Conservation (phyloP, 2,113 vertebrate genomes). For the Heliornis fulica region DNA sequence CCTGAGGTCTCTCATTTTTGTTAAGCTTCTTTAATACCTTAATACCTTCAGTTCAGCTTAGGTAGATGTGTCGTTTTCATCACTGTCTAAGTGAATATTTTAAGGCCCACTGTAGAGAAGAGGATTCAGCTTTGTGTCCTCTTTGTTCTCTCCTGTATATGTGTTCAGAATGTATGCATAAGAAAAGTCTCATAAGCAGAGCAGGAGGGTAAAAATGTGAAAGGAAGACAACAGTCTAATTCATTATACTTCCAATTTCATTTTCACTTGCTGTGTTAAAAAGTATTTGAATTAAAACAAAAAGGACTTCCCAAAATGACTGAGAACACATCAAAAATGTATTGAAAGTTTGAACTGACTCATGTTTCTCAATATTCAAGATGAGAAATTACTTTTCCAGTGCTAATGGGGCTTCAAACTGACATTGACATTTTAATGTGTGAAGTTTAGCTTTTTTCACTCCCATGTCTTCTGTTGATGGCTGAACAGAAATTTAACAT, state of each 20-base stretch:
- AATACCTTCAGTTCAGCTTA: background rate
- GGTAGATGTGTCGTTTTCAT: background rate
- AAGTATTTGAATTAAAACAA: background rate
- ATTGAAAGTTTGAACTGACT: background rate
- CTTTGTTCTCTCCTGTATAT: background rate
- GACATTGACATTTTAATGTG: slow-evolving; percentile 11
- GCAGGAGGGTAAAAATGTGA: background rate
- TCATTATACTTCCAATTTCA: background rate
- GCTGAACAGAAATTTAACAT: background rate
- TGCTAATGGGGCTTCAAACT: background rate
- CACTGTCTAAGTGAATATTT: background rate
- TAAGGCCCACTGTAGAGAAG: background rate
- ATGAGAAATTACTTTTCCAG: background rate
- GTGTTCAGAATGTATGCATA: background rate
- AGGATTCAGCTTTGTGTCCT: background rate
- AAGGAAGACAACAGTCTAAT: background rate
- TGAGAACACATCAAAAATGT: background rate
- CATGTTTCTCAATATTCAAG: background rate
- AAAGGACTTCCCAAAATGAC: background rate
- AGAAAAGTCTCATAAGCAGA: background rate
- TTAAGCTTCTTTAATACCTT: background rate
- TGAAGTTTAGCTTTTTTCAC: background rate
- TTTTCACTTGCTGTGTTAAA: background rate
- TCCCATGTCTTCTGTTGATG: background rate
- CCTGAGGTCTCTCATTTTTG: background rate